A percentile compares a stretch with the other conserved stretches of the same genome.
Evolutionary conservation across 2,113 vertebrate species (phyloP).

Genomic region (Oenanthe oenanthe): DNA sequence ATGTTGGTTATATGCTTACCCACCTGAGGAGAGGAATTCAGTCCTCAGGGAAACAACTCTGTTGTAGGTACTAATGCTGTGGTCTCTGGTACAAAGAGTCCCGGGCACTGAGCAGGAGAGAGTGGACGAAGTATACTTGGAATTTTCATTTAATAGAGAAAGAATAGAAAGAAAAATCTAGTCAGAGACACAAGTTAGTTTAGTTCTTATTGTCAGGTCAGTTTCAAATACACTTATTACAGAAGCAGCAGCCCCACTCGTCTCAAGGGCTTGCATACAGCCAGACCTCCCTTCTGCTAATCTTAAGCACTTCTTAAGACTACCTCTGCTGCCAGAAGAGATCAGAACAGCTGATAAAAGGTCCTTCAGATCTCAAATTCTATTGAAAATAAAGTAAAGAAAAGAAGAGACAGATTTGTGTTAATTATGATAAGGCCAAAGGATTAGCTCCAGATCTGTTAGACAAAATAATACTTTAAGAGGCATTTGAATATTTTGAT

Average conservation of each 20-base stretch:
- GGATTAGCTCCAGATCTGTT: neutral
- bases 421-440: neutral
- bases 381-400: neutral
- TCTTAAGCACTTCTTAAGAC: constrained; percentile 4
- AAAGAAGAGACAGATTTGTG: neutral
- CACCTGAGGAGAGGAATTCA: neutral
- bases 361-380: neutral
- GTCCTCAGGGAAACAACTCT: neutral
- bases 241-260: constrained; percentile 2
- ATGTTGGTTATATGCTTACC: neutral
- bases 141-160: neutral
- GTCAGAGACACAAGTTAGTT: neutral
- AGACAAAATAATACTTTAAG: neutral
- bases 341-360: neutral
- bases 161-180: neutral
- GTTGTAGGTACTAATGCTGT: neutral
- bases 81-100: neutral
- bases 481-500: constrained; percentile 4
- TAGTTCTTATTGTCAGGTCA: neutral
- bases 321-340: neutral
- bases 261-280: neutral
- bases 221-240: constrained; percentile 18
- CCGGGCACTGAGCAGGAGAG: neutral
- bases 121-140: neutral
- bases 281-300: neutral